Evolutionary conservation across 2,797 vertebrate species (phyloP), one percentile per base, ranked within the genome.

Genomic region (Premnoplex brunnescens): DNA sequence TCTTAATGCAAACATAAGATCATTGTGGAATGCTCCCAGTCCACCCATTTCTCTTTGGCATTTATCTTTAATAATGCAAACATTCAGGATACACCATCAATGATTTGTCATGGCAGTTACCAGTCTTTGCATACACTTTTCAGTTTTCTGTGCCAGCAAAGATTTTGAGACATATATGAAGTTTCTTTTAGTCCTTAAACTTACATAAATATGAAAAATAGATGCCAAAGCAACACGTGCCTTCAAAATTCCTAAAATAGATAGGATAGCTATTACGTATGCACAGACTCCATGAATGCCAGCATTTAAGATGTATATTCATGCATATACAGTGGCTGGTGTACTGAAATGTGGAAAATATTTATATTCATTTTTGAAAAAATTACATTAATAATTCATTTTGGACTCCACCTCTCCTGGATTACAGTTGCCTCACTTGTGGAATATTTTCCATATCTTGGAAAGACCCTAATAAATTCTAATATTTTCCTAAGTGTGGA

Each of bases 231-330:
- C 26, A 81, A 85, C 44, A 49, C 82, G 20, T 76, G 27, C 52
- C 73, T 84, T 86, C 74, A 69, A 85, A 95, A 96, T 96, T 96
- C 83, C 77, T 88, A 91, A 93, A 96, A 96, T 91, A 96, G 95
- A 85, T 94, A 94, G 94, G 89, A 95, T 94, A 88, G 44, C 69
- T 96, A 67, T 93, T 94, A 88, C 30, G 0, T 93, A 71, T 76
- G 6, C 34, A 71, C 22, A 79, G 55, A 23, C 22, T 13, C 15
- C 11, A 85, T 97, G 94, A 97, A 97, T 96, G 67, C 69, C 74
- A 84, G 71, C 71, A 95, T 96, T 96, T 93, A 96, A 88, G 62
- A 81, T 71, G n/a, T 37, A 91, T 93, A 52, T 93, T 82, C 75
- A 81, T 81, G 16, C 52, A 56, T 84, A 54, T 88, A 56, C 82